Base-by-base conservation (phyloP, 2,113 vertebrate genomes). In the Dipodomys ordii region DNA sequence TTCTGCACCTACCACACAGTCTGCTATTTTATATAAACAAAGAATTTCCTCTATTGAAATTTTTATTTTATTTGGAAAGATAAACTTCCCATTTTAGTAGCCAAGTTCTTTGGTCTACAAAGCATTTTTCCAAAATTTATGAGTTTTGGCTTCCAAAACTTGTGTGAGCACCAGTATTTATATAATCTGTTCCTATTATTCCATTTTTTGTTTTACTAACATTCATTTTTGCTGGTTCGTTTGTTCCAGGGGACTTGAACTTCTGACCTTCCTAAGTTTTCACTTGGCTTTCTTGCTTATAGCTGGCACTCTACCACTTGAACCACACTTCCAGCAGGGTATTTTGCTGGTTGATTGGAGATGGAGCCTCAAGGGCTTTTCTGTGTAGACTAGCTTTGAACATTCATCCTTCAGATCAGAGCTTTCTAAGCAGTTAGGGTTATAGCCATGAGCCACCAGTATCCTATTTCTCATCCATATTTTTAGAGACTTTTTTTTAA, bases 91-190 rank as follows among this genome's bases (percentile, higher is more conserved):
- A 3, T 46, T 90, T 87, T 53, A 78, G 60, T n/a, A 83, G 13
- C 1, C 64, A 93, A 44, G 23, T 0, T 96, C 93, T 95, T 10
- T 53, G n/a, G 73, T 88, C 16, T 62, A 44, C 27, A 20, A 32
- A 64, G 95, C 62, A 20, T 64, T 93, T 96, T 92, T 73, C 49
- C 6, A 73, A 46, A 19, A 60, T 73, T 28, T 1, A 68, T 32
- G 3, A 57, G 27, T 1, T 96, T 87, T 92, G 79, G 67, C 22
- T 4, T 96, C 89, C 95, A 49, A 94, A 95, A 71, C 25, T 91
- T 78, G 16, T 65, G 18, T 73, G 28, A 84, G 0, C 0, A 30
- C 7, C 67, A 19, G 2, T 10, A 39, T 77, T 96, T 94, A 78
- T 87, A 32, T 2, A 46, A 2, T 62, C 10, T 84, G 1, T 30